Evolutionary conservation across 2,113 vertebrate genomes (phyloP).

Genomic region (Nymphicus hollandicus): DNA sequence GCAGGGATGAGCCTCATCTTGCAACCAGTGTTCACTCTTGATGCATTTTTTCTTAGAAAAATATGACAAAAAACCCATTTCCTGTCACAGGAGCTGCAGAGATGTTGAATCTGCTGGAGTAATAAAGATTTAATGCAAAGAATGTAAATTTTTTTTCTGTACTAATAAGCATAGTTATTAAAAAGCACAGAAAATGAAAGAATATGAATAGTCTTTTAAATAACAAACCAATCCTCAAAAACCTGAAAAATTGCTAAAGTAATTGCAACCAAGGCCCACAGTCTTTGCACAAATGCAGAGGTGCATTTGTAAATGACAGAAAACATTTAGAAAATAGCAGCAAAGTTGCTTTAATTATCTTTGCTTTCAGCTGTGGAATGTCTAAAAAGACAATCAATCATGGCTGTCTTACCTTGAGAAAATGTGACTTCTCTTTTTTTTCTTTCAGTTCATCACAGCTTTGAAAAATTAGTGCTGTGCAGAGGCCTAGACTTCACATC

Average conservation of each 20-base stretch:
- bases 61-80: fast-evolving
- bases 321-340: not conserved
- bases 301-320: not conserved
- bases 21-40: fast-evolving
- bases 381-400: not conserved
- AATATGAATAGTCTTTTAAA: not conserved
- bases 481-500: not conserved
- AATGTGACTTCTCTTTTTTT: not conserved
- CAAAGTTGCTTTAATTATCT: not conserved
- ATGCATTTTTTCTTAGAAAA: not conserved
- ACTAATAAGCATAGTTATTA: not conserved
- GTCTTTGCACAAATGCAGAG: not conserved
- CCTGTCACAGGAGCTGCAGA: not conserved
- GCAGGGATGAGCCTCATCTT: not conserved
- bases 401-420: not conserved
- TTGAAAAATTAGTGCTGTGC: not conserved
- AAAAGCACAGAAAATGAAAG: not conserved
- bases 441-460: not conserved
- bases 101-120: not conserved
- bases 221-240: not conserved
- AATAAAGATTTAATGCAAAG: not conserved
- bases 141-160: not conserved
- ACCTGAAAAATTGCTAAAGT: fast-evolving
- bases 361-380: not conserved
- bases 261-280: not conserved